A percentile compares a stretch with the other conserved stretches of the same genome.
Evolutionary conservation across 64 coral and sea anemone species (phyloP).

Genomic region (Pocillopora damicornis): DNA sequence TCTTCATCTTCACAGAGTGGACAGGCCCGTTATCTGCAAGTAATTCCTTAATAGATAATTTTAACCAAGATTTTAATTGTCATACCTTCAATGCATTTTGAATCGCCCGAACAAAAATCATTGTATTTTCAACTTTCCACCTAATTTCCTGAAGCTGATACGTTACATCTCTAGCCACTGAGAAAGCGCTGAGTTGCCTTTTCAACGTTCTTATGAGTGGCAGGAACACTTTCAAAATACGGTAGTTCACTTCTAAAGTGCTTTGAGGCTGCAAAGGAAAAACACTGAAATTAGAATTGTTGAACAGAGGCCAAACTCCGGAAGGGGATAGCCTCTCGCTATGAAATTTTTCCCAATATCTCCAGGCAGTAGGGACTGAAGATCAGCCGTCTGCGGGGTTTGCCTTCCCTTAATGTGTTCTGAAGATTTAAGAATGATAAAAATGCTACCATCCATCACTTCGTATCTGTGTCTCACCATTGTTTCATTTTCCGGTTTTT

Average conservation of each 20-base stretch:
- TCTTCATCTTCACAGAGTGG: too few relatives aligned
- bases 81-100: background rate
- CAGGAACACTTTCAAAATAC: background rate
- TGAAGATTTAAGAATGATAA: too few relatives aligned
- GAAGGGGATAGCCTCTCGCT: background rate
- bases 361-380: too few relatives aligned
- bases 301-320: background rate
- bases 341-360: too few relatives aligned
- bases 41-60: background rate
- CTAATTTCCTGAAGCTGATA: constrained; percentile 1
- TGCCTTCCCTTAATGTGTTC: too few relatives aligned
- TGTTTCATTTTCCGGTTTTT: too few relatives aligned
- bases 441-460: too few relatives aligned
- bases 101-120: background rate
- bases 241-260: background rate
- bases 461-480: too few relatives aligned
- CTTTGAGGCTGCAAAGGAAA: background rate
- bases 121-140: background rate
- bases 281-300: too few relatives aligned
- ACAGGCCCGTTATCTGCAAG: too few relatives aligned
- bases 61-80: background rate
- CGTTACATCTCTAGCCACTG: constrained; percentile 1
- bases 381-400: too few relatives aligned
- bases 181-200: background rate
- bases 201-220: background rate